Base-by-base conservation (phyloP, 2,888 invertebrate species). In the Sericinus montela region DNA sequence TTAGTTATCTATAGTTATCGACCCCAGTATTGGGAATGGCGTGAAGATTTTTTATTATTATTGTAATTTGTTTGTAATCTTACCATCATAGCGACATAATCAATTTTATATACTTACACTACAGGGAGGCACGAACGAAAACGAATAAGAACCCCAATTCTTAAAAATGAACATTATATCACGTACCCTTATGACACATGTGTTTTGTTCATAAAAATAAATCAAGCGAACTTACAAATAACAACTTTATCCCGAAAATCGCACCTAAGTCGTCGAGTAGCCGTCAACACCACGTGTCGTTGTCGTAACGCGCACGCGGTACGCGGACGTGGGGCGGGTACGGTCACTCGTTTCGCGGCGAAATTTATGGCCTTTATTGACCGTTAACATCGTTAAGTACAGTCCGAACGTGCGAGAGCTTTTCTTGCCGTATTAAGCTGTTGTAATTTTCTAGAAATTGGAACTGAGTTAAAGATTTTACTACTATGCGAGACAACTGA, bases 301-400 rank as follows among this genome's bases (percentile, higher is more conserved):
- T 40, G 30, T 59, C 64, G 58, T 64, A 60, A 63, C 42, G 9
- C 32, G 30, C 51, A 51, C 36, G 32, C 48, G 44, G 39, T 32
- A 15, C 45, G 37, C 29, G 53, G 28, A 48, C 51, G 45, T 39
- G 48, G 49, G 43, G 4, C 14, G 39, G 38, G 13, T 52, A 45
- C 53, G 51, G 38, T 51, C 53, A 52, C 56, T 53, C 54, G 16
- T 39, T 15, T 16, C 42, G 34, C 41, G 48, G 50, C 48, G 14
- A 58, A 62, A 70, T 68, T 65, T 69, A 71, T 65, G 52, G 56
- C 59, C 57, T 62, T 65, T 68, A 70, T 68, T 66, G 69, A 68
- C 69, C 67, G 66, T 66, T 69, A 63, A 60, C 61, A 58, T 60
- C 58, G 63, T 62, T 64, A 61, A 65, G 60, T 60, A 57, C 60